Percentiles rank a stretch among this genome's conserved stretches.
These are phyloP conservation scores for Oxyruncus cristatus DNA, from an alignment of 2,113 vertebrate genomes.

Conservation along the genomic window DNA sequence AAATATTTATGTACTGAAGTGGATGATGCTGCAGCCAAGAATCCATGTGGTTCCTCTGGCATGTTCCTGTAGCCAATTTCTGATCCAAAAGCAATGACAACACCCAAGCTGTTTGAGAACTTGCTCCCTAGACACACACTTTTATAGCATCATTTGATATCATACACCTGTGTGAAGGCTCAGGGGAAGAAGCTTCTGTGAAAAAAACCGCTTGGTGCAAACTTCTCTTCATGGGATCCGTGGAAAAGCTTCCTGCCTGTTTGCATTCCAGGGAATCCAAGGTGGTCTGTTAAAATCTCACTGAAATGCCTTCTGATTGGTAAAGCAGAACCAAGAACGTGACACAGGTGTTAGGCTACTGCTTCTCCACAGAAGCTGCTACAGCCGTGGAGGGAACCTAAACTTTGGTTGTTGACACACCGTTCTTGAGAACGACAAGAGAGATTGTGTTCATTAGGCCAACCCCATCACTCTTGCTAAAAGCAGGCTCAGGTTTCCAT, in stretches of 20 bases:
- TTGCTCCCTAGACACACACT: accelerated
- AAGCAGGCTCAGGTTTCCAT: conserved; percentile 50
- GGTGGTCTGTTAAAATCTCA: not conserved
- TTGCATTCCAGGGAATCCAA: not conserved
- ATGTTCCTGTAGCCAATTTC: not conserved
- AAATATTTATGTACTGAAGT: not conserved
- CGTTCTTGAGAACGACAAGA: not conserved
- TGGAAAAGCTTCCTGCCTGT: not conserved
- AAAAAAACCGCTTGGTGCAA: not conserved
- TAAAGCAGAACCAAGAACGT: not conserved
- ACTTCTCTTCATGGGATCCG: not conserved
- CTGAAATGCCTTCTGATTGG: not conserved
- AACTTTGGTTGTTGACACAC: not conserved
- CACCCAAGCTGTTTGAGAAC: not conserved
- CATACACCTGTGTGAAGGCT: not conserved
- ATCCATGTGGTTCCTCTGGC: not conserved
- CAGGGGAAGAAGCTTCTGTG: not conserved
- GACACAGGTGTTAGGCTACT: not conserved
- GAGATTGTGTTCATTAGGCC: conserved; percentile 41
- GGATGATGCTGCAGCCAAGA: not conserved
- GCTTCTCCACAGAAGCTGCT: conserved; percentile 24
- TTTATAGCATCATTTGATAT: not conserved
- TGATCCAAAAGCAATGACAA: not conserved
- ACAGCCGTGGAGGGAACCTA: not conserved
- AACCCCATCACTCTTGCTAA: conserved; percentile 46